phyloP scores from a whole-genome alignment of 2,888 invertebrate species.

The Apodemia zela region DNA sequence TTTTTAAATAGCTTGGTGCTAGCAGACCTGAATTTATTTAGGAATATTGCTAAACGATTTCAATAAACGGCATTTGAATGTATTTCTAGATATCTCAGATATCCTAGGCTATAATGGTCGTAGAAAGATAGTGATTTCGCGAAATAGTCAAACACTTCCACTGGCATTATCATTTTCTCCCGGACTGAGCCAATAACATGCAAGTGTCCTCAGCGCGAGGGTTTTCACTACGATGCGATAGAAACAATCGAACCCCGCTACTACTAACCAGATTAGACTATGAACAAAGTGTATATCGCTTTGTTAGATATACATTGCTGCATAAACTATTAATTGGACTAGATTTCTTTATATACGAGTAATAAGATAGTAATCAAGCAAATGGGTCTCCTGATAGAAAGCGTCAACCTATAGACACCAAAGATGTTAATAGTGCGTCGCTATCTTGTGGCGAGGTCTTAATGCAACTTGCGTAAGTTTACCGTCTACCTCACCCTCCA shows the following conservation, averaged over 20 bases:
- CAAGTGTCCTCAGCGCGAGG: conserved; percentile 11
- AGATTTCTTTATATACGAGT: too few relatives aligned
- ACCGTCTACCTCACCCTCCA: too few relatives aligned
- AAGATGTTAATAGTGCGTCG: too few relatives aligned
- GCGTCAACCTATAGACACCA: too few relatives aligned
- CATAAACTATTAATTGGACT: neutral
- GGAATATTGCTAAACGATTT: neutral
- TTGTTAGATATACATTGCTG: neutral
- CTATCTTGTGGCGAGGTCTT: too few relatives aligned
- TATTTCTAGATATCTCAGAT: neutral
- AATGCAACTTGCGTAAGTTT: too few relatives aligned
- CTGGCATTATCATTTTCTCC: neutral
- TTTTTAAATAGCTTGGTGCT: too few relatives aligned
- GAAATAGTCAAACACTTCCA: conserved; percentile 2
- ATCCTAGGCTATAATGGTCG: neutral
- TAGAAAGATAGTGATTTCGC: conserved; percentile 1
- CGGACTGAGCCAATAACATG: conserved; percentile 4
- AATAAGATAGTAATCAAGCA: too few relatives aligned
- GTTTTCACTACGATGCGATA: conserved; percentile 19
- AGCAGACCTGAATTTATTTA: too few relatives aligned
- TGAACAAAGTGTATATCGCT: neutral
- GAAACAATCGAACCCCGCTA: conserved; percentile 22
- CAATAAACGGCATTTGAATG: neutral
- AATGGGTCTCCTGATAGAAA: too few relatives aligned
- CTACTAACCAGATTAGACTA: neutral